A percentile compares a stretch with the other conserved stretches of the same genome.
Conservation (phyloP, 2,888 invertebrate genomes). For the Monochamus alternatus region DNA sequence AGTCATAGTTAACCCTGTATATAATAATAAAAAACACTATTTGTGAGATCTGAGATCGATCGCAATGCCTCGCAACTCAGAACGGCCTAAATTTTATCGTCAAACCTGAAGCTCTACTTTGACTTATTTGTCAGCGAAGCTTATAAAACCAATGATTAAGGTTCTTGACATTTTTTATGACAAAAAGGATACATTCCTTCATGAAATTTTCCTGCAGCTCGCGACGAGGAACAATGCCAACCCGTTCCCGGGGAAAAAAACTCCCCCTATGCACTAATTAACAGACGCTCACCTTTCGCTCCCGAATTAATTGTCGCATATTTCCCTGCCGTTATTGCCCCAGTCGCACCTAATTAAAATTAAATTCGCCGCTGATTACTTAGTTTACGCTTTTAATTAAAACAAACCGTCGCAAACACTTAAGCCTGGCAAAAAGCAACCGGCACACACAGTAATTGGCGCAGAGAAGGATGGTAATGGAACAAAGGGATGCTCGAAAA, state of each 20-base stretch:
- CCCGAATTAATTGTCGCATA: not conserved
- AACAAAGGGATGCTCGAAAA: conserved; percentile 6
- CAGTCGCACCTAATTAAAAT: conserved; percentile 1
- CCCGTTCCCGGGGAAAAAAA: not conserved
- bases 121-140: too few species aligned
- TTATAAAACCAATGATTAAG: too few species aligned
- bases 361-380: conserved; percentile 2
- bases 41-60: too few species aligned
- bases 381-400: conserved; percentile 10
- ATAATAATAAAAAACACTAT: too few species aligned
- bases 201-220: not conserved
- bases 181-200: too few species aligned
- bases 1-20: too few species aligned
- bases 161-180: too few species aligned
- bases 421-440: not conserved
- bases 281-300: not conserved
- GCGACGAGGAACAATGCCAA: not conserved
- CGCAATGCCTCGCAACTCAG: too few species aligned
- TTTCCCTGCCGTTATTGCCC: not conserved
- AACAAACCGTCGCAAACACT: not conserved
- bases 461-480: not conserved
- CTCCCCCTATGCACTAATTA: not conserved
- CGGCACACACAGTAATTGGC: not conserved
- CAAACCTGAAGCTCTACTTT: too few species aligned
- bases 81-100: too few species aligned